Conservation (phyloP, 2,888 invertebrate genomes). For the Stomorhina lunata region DNA sequence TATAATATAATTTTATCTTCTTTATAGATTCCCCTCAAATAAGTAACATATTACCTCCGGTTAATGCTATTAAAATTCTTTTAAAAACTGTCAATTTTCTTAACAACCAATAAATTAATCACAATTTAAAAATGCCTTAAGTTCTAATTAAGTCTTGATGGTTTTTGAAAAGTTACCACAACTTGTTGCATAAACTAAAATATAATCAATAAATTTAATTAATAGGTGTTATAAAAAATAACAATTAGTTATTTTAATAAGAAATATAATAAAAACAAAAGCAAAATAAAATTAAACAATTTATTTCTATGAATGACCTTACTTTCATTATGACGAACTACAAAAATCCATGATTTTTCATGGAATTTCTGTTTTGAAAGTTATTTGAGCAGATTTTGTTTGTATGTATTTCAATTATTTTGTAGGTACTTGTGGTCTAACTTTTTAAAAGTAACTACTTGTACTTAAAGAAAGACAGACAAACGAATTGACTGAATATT, state of each 20-base stretch:
- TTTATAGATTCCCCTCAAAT: no score
- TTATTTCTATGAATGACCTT: conserved; percentile 32
- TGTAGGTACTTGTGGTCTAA: not conserved
- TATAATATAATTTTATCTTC: no score
- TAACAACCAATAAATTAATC: no score
- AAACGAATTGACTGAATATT: no score
- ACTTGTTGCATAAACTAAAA: not conserved
- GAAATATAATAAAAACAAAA: conserved; percentile 1
- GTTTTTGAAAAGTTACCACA: not conserved
- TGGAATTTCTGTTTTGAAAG: conserved; percentile 61
- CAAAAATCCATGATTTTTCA: not conserved
- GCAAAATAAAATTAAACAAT: conserved; percentile 1
- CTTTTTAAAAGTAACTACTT: not conserved
- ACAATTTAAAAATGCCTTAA: not conserved
- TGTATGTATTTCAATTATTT: conserved; percentile 12
- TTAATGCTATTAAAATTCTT: no score
- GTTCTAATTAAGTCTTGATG: not conserved
- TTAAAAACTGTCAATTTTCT: no score
- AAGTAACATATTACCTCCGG: no score
- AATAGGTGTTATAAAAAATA: conserved; percentile 10
- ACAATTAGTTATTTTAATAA: not conserved
- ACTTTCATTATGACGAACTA: conserved; percentile 38
- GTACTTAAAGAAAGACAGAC: not conserved
- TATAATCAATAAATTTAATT: conserved; percentile 4
- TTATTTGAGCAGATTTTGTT: not conserved